These are phyloP conservation scores for Dendronephthya gigantea DNA, from an alignment of 64 coral and sea anemone genomes.

Conservation along the genomic window DNA sequence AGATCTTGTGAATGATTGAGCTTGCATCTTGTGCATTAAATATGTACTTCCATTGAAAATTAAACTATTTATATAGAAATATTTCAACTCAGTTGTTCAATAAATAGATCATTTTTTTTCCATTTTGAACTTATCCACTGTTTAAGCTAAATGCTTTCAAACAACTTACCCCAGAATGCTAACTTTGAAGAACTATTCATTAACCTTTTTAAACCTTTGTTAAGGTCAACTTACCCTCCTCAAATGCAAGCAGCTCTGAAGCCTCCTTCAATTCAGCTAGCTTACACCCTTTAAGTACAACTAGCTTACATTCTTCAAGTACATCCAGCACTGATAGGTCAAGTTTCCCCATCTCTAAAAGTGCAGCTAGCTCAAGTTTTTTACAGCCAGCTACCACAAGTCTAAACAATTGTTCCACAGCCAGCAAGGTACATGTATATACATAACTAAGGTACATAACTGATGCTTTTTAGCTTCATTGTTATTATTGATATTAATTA, in stretches of 20 bases:
- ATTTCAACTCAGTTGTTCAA: too few species aligned
- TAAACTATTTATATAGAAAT: too few species aligned
- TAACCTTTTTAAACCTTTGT: background rate
- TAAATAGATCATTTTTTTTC: too few species aligned
- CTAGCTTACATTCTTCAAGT: too few species aligned
- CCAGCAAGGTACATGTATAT: background rate
- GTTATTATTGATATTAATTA: background rate
- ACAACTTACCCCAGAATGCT: too few species aligned
- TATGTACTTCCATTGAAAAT: too few species aligned
- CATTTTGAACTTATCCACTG: too few species aligned
- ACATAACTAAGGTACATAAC: too few species aligned
- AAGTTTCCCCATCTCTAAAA: background rate
- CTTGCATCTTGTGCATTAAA: too few species aligned
- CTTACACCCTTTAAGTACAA: background rate
- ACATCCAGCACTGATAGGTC: background rate
- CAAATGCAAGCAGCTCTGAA: background rate
- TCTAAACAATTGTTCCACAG: background rate
- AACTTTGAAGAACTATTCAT: background rate
- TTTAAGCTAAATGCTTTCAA: too few species aligned
- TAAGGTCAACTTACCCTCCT: background rate
- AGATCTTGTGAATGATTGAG: too few species aligned
- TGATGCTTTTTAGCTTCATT: background rate
- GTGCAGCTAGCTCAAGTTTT: background rate
- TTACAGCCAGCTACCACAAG: background rate
- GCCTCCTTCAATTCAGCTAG: background rate